Base-by-base conservation (phyloP, 2,888 invertebrate genomes). In the Andrena flavipes region DNA sequence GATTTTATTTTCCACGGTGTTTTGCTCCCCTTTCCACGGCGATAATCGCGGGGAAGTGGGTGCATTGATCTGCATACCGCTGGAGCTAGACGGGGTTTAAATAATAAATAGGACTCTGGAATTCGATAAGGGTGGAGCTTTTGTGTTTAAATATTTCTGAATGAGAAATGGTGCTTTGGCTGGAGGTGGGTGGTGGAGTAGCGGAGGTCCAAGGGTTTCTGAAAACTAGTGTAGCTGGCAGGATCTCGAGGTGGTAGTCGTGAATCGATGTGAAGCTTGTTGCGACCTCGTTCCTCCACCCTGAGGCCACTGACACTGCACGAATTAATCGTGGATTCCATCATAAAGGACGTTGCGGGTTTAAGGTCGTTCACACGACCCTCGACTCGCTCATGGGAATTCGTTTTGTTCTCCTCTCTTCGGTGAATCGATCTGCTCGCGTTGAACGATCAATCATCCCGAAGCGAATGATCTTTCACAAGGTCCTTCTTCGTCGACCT, bases 351-450 rank as follows among this genome's bases (percentile, higher is more conserved):
- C 30, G 29, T 26, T 51, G 56, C n/a, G 23, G 30, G 64, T 26
- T 71, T 65, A 80, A 83, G 72, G 51, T 77, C 82, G 69, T 85
- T 85, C 83, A 30, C 85, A 85, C 54, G 73, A 75, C 60, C 63
- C 35, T 30, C 6, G 10, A 7, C 30, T 35, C 51, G 33, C 59
- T 51, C 70, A 56, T 72, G 78, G 72, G 84, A 84, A 82, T 76
- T 71, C 26, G 42, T 75, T 75, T 69, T 26, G 33, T 63, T 26
- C 59, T 60, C 33, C 65, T 60, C 60, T 65, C 33, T 49, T 63
- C 48, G n/a, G 16, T 48, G 59, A 33, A 70, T 82, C 13, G 79
- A 74, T 65, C 26, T 71, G 59, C 64, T 23, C 64, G 59, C n/a
- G 71, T 23, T 64, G 0, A 51, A 67, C 74, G 74, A 74, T 77